A percentile compares a stretch with the other conserved stretches of the same genome.
phyloP scores from a whole-genome alignment of 2,113 vertebrate genomes.

The Oostethus manadensis region DNA sequence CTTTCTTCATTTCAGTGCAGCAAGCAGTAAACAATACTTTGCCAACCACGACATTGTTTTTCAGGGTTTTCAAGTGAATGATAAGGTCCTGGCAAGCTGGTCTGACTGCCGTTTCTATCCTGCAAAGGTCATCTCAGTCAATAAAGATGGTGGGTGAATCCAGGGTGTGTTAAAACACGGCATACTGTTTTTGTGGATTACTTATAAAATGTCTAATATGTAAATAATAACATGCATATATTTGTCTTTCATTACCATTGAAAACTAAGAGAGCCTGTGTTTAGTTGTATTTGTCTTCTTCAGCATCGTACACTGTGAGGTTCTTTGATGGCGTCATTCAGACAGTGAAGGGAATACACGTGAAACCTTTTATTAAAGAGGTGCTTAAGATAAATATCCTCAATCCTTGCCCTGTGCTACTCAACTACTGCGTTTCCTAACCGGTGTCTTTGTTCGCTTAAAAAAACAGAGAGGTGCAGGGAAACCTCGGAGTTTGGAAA shows the following conservation, averaged over 20 bases:
- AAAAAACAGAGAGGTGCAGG: conserved; percentile 48
- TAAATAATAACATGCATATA: too few relatives aligned
- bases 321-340: conserved; percentile 97
- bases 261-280: neutral
- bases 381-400: conserved; percentile 44
- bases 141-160: conserved; percentile 87
- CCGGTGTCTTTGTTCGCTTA: neutral
- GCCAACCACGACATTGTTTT: conserved; percentile 23
- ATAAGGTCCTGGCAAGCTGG: conserved; percentile 95
- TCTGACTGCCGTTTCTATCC: conserved; percentile 98
- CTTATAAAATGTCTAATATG: too few relatives aligned
- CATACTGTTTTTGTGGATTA: too few relatives aligned
- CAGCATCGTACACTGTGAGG: conserved; percentile 96
- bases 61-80: conserved; percentile 90
- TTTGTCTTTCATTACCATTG: too few relatives aligned
- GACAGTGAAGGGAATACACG: conserved; percentile 94
- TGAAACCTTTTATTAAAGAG: conserved; percentile 88
- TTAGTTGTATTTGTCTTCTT: neutral
- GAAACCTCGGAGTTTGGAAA: conserved; percentile 48
- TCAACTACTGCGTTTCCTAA: neutral
- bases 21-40: neutral
- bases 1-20: neutral
- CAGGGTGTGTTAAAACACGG: too few relatives aligned
- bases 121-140: conserved; percentile 89
- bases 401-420: neutral